Evolutionary conservation across 2,888 invertebrate species (phyloP).

Genomic region (Drosophila longiperda): DNA sequence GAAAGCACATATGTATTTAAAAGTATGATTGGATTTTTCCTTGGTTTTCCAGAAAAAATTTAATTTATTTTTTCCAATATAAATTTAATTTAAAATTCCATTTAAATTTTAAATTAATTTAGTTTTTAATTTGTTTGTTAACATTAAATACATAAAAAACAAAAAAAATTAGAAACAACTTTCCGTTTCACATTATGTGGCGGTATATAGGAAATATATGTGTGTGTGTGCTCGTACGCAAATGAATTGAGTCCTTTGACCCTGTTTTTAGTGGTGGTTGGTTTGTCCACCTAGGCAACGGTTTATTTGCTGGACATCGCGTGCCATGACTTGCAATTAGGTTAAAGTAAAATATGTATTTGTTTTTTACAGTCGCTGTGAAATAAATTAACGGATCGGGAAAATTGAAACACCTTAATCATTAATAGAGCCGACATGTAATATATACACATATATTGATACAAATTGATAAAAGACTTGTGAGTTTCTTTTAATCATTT

Average conservation of each 20-base stretch:
- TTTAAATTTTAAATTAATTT: not conserved
- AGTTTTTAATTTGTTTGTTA: not conserved
- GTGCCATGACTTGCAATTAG: conserved; percentile 63
- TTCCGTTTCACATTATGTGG: not conserved
- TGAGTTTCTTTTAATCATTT: conserved; percentile 14
- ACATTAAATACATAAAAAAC: not conserved
- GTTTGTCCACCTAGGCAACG: conserved; percentile 38
- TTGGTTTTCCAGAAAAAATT: not conserved
- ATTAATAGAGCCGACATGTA: not conserved
- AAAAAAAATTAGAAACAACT: not conserved
- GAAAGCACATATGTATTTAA: not conserved
- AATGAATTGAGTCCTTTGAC: conserved; percentile 32
- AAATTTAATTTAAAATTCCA: not conserved
- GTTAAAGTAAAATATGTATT: conserved; percentile 52
- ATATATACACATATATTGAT: not conserved
- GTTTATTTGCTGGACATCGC: conserved; percentile 64
- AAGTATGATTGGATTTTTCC: not conserved
- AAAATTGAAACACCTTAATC: not conserved
- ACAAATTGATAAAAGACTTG: conserved; percentile 14
- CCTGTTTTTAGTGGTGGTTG: conserved; percentile 19
- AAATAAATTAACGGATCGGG: conserved; percentile 4
- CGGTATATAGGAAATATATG: not conserved
- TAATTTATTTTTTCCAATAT: no score
- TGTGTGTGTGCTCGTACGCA: not conserved
- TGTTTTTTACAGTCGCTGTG: conserved; percentile 1